These are phyloP conservation scores for Kobus ellipsiprymnus DNA, from an alignment of 2,113 vertebrate species.

Conservation along the genomic window DNA sequence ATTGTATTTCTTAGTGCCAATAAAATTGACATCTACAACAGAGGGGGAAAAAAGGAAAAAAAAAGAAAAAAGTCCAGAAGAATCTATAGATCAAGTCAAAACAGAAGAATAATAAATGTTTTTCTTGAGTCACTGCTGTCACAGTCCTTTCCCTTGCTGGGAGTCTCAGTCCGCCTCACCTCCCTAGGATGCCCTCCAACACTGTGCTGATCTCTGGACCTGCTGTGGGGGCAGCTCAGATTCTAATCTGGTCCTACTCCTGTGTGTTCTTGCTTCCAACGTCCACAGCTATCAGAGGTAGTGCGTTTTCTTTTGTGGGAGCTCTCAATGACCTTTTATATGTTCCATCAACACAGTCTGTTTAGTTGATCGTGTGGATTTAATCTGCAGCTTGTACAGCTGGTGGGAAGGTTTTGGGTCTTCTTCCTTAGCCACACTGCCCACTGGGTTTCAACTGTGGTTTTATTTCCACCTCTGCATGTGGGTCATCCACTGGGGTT, in stretches of 20 bases:
- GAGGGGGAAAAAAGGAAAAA: accelerated
- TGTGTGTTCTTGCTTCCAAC: not conserved
- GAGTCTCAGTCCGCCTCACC: not conserved
- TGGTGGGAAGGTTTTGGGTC: not conserved
- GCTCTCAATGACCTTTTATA: not conserved
- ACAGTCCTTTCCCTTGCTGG: not conserved
- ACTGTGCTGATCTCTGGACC: not conserved
- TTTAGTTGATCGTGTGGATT: not conserved
- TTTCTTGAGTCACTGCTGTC: not conserved
- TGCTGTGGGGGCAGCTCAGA: not conserved
- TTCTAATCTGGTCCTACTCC: not conserved
- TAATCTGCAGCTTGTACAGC: not conserved
- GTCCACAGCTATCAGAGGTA: not conserved
- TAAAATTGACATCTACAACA: not conserved
- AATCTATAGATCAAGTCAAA: not conserved
- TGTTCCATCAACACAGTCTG: not conserved
- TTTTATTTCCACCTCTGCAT: not conserved
- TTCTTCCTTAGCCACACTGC: not conserved
- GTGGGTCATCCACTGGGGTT: not conserved
- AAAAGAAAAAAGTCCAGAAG: not conserved
- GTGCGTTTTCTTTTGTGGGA: not conserved
- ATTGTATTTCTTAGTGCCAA: not conserved
- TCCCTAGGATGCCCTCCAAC: not conserved
- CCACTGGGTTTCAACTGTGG: not conserved
- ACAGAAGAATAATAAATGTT: not conserved